Conservation (phyloP, 2,113 vertebrate genomes). For the Microcebus lehilahytsara region DNA sequence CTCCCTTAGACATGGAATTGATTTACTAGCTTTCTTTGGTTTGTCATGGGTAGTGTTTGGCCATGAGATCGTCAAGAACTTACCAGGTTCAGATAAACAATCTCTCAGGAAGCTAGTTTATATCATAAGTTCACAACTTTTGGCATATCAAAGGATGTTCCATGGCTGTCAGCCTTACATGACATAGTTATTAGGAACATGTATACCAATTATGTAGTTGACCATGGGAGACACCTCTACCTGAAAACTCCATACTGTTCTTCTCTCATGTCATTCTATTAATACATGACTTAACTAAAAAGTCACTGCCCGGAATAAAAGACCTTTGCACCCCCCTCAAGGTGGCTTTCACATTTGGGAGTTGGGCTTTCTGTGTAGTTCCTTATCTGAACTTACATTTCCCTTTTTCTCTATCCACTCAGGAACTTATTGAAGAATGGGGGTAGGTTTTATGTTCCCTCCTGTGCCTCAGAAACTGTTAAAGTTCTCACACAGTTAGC, state of each 20-base stretch:
- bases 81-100: not conserved
- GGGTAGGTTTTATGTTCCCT: not conserved
- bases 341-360: not conserved
- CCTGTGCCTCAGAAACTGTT: not conserved
- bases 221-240: not conserved
- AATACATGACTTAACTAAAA: not conserved
- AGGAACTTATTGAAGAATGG: not conserved
- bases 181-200: not conserved
- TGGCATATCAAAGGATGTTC: not conserved
- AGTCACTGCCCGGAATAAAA: not conserved
- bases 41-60: not conserved
- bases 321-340: not conserved
- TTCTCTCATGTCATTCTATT: not conserved
- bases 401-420: not conserved
- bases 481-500: not conserved
- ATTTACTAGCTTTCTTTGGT: slow-evolving; percentile 4
- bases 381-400: not conserved
- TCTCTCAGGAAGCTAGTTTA: not conserved
- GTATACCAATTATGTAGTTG: not conserved
- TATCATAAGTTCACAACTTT: not conserved
- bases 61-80: not conserved
- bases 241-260: not conserved
- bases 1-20: not conserved
- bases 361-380: not conserved
- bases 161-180: not conserved